Conservation (phyloP, 1,140 invertebrate genomes). For the Zophobas atratus region DNA sequence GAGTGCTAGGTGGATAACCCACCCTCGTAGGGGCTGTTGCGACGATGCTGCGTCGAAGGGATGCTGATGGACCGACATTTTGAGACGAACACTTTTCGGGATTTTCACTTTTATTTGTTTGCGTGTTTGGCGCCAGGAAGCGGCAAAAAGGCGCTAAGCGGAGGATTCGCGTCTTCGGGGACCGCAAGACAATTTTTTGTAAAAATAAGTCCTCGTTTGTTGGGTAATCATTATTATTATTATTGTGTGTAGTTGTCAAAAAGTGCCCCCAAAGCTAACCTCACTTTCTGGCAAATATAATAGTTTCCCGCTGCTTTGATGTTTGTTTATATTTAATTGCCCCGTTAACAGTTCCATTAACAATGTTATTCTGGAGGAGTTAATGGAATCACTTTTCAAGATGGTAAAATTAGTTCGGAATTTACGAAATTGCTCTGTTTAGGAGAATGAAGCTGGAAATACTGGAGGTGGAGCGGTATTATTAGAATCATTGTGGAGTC, state of each 20-base stretch:
- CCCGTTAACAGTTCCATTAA: too few species aligned
- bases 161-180: too few species aligned
- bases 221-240: too few species aligned
- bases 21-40: slow-evolving; percentile 12
- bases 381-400: neutral
- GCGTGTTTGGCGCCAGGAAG: neutral
- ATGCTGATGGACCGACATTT: slow-evolving; percentile 24
- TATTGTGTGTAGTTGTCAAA: too few species aligned
- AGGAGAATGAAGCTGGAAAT: slow-evolving; percentile 1
- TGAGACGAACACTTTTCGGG: neutral
- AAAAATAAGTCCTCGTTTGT: too few species aligned
- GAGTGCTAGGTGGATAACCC: slow-evolving; percentile 56
- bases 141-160: neutral
- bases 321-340: slow-evolving; percentile 12
- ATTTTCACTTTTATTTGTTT: too few species aligned
- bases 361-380: too few species aligned
- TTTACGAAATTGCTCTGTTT: slow-evolving; percentile 24
- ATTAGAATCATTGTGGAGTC: slow-evolving; percentile 17
- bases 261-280: too few species aligned
- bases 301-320: neutral
- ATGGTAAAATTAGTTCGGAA: slow-evolving; percentile 12
- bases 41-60: slow-evolving; percentile 2
- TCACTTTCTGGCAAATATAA: too few species aligned
- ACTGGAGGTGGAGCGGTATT: neutral
- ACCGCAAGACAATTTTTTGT: too few species aligned